Conservation (phyloP, 2,888 invertebrate species). For the Hartigia nigra region DNA sequence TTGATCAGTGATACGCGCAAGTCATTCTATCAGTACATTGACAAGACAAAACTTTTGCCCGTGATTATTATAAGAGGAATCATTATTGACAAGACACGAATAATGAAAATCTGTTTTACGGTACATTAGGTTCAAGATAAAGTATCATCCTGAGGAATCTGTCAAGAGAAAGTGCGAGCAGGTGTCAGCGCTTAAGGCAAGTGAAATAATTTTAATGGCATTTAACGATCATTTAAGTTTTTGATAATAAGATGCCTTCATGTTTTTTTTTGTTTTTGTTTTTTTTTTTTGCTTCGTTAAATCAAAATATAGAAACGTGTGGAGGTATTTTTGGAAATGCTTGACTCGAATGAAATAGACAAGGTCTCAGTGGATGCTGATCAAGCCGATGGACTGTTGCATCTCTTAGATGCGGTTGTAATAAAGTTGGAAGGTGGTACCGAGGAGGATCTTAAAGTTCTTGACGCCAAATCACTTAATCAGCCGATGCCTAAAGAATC, state of each 20-base stretch:
- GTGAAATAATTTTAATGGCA: slow-evolving; percentile 5
- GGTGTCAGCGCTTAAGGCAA: slow-evolving; percentile 81
- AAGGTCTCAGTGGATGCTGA: slow-evolving; percentile 87
- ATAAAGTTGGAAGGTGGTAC: slow-evolving; percentile 95
- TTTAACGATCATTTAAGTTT: background rate
- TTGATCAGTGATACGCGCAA: background rate
- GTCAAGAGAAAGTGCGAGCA: slow-evolving; percentile 91
- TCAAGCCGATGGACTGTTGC: slow-evolving; percentile 83
- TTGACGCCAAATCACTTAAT: slow-evolving; percentile 72
- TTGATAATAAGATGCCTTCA: background rate
- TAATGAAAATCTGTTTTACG: background rate
- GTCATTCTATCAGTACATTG: background rate
- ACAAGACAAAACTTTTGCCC: background rate
- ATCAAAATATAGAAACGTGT: slow-evolving; percentile 77
- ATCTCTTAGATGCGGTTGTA: slow-evolving; percentile 94
- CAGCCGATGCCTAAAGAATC: slow-evolving; percentile 41
- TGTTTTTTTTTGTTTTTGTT: background rate
- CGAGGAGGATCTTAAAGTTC: slow-evolving; percentile 85
- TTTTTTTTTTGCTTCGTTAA: background rate
- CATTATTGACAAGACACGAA: background rate
- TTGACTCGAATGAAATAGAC: slow-evolving; percentile 80
- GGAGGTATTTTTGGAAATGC: slow-evolving; percentile 87
- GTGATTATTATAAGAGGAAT: slow-evolving; percentile 2
- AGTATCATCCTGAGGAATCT: slow-evolving; percentile 98
- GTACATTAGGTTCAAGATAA: slow-evolving; percentile 92